Conservation (phyloP, 2,797 vertebrate genomes). For the Antrozous pallidus region DNA sequence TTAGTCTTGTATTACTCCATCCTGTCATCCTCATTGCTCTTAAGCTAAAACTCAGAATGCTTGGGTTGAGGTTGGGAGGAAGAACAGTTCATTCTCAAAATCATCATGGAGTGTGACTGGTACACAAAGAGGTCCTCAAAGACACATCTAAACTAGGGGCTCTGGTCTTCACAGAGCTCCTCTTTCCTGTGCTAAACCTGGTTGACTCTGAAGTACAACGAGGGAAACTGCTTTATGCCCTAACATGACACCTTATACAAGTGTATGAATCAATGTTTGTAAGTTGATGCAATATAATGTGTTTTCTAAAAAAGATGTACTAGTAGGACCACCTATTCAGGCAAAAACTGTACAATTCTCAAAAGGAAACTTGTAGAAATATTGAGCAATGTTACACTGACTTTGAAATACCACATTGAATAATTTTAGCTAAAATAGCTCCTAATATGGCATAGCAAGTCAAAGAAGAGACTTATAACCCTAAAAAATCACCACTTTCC, state of each 20-base stretch:
- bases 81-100: not conserved
- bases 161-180: not conserved
- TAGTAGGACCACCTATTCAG: not conserved
- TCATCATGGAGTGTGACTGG: not conserved
- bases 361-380: not conserved
- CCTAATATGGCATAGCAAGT: not conserved
- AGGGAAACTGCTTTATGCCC: not conserved
- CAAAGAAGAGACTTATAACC: not conserved
- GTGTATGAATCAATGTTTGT: not conserved
- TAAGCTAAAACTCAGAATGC: too few species aligned
- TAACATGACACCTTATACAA: not conserved
- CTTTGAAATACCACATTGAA: not conserved
- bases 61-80: not conserved
- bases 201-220: not conserved
- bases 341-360: not conserved
- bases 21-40: too few species aligned
- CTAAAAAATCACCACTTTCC: constrained; percentile 6
- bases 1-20: too few species aligned
- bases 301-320: not conserved
- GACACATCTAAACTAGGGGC: not conserved
- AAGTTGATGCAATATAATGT: not conserved
- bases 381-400: not conserved
- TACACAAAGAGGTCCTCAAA: not conserved
- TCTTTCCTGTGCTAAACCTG: not conserved
- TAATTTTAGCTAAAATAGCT: not conserved